Percentiles rank a stretch among this genome's conserved stretches.
Conservation (phyloP, 1,140 invertebrate genomes). For the Steinernema feltiae region DNA sequence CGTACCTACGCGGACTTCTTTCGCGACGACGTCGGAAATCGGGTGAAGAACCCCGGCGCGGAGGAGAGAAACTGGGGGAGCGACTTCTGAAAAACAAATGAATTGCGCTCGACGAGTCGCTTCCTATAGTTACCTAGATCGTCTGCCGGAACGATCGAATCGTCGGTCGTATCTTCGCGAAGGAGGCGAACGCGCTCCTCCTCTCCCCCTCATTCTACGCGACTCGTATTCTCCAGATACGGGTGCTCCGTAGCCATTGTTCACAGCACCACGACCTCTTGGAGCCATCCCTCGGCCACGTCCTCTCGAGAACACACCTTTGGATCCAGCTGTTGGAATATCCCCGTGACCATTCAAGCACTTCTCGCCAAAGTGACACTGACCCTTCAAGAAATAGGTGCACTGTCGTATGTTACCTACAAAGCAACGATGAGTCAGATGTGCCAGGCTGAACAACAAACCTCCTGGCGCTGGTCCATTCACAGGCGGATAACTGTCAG, state of each 20-base stretch:
- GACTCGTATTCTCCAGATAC: background rate
- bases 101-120: background rate
- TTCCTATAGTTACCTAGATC: background rate
- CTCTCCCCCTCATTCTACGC: background rate
- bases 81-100: background rate
- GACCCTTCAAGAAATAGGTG: background rate
- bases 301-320: background rate
- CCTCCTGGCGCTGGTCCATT: background rate
- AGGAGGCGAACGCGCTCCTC: background rate
- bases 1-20: too few species aligned
- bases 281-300: background rate
- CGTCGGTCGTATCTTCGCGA: background rate
- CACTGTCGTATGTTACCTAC: background rate
- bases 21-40: background rate
- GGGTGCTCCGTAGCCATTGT: background rate
- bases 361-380: background rate
- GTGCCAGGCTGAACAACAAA: background rate
- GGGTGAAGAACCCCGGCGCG: background rate
- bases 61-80: background rate
- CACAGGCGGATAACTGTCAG: background rate
- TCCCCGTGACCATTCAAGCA: background rate
- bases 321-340: background rate
- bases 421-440: background rate
- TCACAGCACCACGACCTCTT: background rate
- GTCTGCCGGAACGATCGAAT: background rate